phyloP scores from a whole-genome alignment of 2,888 invertebrate species.

The Cryptophagus acutangulus region DNA sequence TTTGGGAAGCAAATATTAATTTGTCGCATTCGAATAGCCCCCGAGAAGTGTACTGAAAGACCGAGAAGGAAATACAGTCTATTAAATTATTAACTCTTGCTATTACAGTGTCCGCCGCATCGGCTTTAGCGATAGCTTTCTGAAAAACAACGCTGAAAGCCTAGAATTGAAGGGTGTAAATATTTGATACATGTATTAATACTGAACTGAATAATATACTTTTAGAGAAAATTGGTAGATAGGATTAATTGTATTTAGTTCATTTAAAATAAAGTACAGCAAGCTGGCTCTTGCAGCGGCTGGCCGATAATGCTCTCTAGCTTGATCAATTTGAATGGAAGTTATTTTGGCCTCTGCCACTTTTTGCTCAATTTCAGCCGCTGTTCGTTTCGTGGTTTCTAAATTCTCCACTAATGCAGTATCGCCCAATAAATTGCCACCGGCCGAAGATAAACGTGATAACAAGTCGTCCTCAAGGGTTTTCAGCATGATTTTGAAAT shows the following conservation, averaged over 20 bases:
- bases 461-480: conserved; percentile 88
- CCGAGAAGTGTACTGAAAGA: conserved; percentile 90
- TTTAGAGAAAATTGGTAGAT: conserved; percentile 97
- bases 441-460: conserved; percentile 84
- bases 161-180: conserved; percentile 49
- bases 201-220: conserved; percentile 48
- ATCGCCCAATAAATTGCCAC: conserved; percentile 89
- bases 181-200: neutral
- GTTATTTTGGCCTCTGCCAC: conserved; percentile 90
- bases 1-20: conserved; percentile 91
- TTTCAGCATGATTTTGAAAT: conserved; percentile 93
- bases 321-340: conserved; percentile 86
- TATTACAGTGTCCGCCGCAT: conserved; percentile 73
- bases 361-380: conserved; percentile 91
- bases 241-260: conserved; percentile 91
- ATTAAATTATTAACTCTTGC: conserved; percentile 82
- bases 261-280: conserved; percentile 92
- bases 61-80: conserved; percentile 90
- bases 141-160: conserved; percentile 97
- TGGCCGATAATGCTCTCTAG: conserved; percentile 80
- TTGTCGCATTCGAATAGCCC: conserved; percentile 96
- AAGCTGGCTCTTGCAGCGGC: conserved; percentile 91
- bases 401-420: conserved; percentile 93
- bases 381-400: conserved; percentile 92
- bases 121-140: conserved; percentile 88